phyloP scores from a whole-genome alignment of 2,797 vertebrate species.

The Todus mexicanus region DNA sequence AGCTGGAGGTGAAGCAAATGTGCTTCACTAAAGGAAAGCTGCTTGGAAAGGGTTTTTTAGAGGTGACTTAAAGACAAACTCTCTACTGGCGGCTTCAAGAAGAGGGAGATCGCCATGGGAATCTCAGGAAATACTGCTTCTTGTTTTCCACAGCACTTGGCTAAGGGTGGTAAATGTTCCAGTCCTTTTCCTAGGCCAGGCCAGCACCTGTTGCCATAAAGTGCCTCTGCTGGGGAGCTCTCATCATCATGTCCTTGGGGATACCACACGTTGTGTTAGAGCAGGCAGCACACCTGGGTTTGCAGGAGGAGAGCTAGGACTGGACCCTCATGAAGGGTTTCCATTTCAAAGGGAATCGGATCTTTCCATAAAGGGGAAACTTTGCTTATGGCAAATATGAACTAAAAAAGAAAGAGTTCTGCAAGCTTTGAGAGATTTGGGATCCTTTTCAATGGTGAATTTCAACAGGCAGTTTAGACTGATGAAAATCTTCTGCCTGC shows the following conservation, averaged over 20 bases:
- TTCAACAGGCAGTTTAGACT: background rate
- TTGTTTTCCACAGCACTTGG: background rate
- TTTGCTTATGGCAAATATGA: background rate
- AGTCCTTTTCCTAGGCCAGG: background rate
- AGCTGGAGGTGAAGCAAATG: background rate
- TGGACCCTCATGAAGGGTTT: background rate
- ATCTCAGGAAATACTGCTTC: background rate
- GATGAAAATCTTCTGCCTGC: background rate
- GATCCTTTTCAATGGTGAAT: background rate
- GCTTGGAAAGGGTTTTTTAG: background rate
- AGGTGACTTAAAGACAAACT: background rate
- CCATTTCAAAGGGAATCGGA: background rate
- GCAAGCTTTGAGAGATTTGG: background rate
- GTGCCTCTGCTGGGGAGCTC: background rate
- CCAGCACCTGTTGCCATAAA: background rate
- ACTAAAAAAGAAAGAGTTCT: background rate
- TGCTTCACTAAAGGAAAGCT: background rate
- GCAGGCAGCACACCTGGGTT: background rate
- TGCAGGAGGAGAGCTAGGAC: background rate
- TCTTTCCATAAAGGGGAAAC: background rate
- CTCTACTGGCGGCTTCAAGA: background rate
- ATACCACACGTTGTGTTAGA: accelerated
- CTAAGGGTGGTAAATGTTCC: background rate
- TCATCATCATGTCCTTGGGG: accelerated
- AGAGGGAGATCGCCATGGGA: background rate